Evolutionary conservation across 2,888 invertebrate species (phyloP).

Genomic region (Abrostola tripartita): DNA sequence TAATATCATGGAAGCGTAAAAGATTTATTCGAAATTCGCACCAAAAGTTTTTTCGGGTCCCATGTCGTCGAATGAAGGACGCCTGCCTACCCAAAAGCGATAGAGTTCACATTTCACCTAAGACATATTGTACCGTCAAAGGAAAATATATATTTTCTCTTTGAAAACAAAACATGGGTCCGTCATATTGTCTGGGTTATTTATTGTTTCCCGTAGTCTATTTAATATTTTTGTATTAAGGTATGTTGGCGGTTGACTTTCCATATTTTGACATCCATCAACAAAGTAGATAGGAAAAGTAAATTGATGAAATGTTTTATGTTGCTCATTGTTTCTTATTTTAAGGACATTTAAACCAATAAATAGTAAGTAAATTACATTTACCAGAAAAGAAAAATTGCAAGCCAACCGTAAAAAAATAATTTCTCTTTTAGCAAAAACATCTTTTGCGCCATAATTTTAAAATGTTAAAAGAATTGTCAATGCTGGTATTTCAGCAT

Average conservation of each 20-base stretch:
- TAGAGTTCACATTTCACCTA: slow-evolving; percentile 26
- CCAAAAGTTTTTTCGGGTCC: slow-evolving; percentile 52
- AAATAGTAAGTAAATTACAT: no score
- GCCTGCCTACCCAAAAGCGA: slow-evolving; percentile 17
- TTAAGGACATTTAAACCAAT: no score
- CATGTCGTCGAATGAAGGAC: slow-evolving; percentile 34
- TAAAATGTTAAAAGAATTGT: slow-evolving; percentile 20
- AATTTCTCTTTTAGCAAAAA: no score
- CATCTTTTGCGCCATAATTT: slow-evolving; percentile 8
- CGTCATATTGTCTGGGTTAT: slow-evolving; percentile 27
- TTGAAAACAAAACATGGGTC: slow-evolving; percentile 8
- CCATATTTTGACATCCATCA: background rate
- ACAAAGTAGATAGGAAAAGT: no score
- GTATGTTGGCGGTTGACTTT: background rate
- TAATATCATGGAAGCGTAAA: slow-evolving; percentile 29
- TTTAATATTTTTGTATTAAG: background rate
- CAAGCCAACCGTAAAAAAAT: no score
- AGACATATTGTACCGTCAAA: slow-evolving; percentile 19
- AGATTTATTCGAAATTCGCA: slow-evolving; percentile 59
- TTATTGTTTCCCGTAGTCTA: slow-evolving; percentile 18
- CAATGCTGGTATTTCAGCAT: slow-evolving; percentile 8
- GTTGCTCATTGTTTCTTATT: no score
- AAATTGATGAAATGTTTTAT: no score
- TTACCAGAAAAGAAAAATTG: no score
- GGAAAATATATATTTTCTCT: slow-evolving; percentile 21